These are phyloP conservation scores for Falco cherrug DNA, from an alignment of 2,797 vertebrate genomes.

Conservation along the genomic window DNA sequence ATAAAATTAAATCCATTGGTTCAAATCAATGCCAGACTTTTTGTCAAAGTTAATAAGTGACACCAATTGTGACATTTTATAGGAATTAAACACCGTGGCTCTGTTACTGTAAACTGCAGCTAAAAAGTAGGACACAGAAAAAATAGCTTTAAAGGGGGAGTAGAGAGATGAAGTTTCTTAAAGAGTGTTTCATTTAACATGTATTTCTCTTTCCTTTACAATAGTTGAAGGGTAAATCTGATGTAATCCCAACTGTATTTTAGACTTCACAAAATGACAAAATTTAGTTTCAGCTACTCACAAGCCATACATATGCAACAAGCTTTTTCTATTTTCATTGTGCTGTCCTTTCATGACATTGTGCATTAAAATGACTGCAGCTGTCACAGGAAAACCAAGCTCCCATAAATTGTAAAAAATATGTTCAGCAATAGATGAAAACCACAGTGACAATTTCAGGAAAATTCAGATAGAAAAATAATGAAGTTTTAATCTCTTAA, in stretches of 20 bases:
- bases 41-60: neutral
- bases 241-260: conserved; percentile 67
- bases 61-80: neutral
- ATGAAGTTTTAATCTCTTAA: neutral
- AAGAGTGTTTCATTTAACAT: conserved; percentile 39
- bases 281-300: conserved; percentile 67
- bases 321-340: conserved; percentile 70
- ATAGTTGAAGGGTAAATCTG: conserved; percentile 70
- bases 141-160: conserved; percentile 30
- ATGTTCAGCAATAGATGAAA: conserved; percentile 38
- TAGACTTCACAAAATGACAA: conserved; percentile 65
- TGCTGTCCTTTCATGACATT: conserved; percentile 68
- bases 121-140: conserved; percentile 48
- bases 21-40: neutral
- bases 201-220: conserved; percentile 57
- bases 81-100: neutral
- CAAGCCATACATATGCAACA: conserved; percentile 72
- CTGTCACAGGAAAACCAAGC: conserved; percentile 61
- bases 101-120: neutral
- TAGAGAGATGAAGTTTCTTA: conserved; percentile 11
- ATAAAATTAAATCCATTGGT: neutral
- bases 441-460: conserved; percentile 31
- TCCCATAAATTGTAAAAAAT: conserved; percentile 66
- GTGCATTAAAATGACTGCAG: conserved; percentile 67
- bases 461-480: neutral